A percentile compares a stretch with the other conserved stretches of the same genome.
Conservation (phyloP, 2,888 invertebrate genomes). For the Polymixis lichenea region DNA sequence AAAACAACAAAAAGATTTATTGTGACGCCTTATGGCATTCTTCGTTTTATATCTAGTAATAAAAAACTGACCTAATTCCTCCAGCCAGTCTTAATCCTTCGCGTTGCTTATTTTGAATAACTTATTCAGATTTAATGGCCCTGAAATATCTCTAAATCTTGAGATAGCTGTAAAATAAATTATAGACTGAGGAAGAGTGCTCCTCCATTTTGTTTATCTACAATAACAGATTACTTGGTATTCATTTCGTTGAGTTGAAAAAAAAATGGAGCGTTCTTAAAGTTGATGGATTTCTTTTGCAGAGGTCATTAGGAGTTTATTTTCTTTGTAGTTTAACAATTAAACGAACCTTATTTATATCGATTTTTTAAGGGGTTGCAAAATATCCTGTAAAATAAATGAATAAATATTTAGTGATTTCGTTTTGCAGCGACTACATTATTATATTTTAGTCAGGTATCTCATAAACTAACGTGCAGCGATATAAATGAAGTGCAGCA, state of each 20-base stretch:
- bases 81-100: slow-evolving; percentile 50
- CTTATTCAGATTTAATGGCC: slow-evolving; percentile 63
- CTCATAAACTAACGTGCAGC: slow-evolving; percentile 8
- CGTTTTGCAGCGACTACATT: background rate
- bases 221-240: slow-evolving; percentile 56
- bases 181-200: slow-evolving; percentile 51
- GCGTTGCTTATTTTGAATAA: slow-evolving; percentile 53
- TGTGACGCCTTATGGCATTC: slow-evolving; percentile 70
- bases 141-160: slow-evolving; percentile 59
- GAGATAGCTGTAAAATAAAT: slow-evolving; percentile 64
- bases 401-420: background rate
- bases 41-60: slow-evolving; percentile 37
- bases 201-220: slow-evolving; percentile 57
- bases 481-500: background rate
- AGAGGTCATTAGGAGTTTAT: background rate
- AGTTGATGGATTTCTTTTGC: slow-evolving; percentile 16
- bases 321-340: background rate
- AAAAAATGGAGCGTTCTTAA: slow-evolving; percentile 18
- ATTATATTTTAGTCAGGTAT: background rate
- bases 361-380: too few species aligned
- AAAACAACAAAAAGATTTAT: slow-evolving; percentile 80
- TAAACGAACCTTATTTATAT: background rate
- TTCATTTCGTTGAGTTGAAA: slow-evolving; percentile 27
- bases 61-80: slow-evolving; percentile 50
- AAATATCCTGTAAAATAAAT: background rate